Evolutionary conservation across 1,140 invertebrate genomes (phyloP).

Genomic region (Bombus soroeensis): DNA sequence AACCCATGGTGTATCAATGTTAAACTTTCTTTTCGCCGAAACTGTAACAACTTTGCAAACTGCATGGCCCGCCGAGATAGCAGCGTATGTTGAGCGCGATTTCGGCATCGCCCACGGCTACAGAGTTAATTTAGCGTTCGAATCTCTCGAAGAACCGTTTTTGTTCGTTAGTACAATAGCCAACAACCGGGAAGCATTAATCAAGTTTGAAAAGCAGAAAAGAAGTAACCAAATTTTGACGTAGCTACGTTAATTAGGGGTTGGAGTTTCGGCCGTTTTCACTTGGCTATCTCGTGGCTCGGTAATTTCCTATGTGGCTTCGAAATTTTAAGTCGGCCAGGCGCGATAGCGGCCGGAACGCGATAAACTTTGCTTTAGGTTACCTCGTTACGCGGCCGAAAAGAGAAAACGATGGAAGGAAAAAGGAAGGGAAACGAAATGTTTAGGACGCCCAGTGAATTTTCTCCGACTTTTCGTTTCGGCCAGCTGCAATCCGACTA

Average conservation of each 20-base stretch:
- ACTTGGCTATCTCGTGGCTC: neutral
- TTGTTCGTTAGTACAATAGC: neutral
- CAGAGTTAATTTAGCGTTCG: neutral
- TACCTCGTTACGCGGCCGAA: neutral
- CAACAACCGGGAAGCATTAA: neutral
- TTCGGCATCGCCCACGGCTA: too few relatives aligned
- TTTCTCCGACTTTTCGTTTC: conserved; percentile 7
- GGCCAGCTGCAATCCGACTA: neutral
- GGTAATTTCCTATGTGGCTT: conserved; percentile 10
- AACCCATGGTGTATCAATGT: too few relatives aligned
- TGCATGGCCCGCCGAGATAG: too few relatives aligned
- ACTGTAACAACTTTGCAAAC: too few relatives aligned
- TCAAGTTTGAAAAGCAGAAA: neutral
- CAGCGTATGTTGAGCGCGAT: too few relatives aligned
- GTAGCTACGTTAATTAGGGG: neutral
- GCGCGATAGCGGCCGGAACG: neutral
- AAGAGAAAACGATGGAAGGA: neutral
- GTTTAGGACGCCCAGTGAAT: neutral
- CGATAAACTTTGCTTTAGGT: conserved; percentile 14
- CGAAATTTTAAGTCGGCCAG: neutral
- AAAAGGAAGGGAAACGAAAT: neutral
- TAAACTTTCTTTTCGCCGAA: too few relatives aligned
- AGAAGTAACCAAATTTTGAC: neutral
- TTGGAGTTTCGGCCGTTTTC: neutral
- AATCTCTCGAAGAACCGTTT: neutral